Evolutionary conservation across 2,797 vertebrate species (phyloP).

Genomic region (Danio albolineatus): DNA sequence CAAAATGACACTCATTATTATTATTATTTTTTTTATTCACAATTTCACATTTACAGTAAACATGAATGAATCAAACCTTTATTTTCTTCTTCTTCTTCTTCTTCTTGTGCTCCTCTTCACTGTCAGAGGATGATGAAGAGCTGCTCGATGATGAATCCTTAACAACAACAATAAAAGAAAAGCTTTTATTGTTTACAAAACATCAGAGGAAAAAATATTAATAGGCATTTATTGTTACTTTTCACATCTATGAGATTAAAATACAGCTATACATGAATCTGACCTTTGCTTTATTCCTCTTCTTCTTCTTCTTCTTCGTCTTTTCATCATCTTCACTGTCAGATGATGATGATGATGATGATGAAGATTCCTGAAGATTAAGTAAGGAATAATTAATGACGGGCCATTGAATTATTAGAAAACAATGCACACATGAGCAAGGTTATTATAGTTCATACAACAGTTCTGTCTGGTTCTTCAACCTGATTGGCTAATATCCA

Average conservation of each 20-base stretch:
- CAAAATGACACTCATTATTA: no score
- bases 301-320: constrained; percentile 36
- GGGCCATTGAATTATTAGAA: no score
- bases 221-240: neutral
- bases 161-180: neutral
- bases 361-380: neutral
- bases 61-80: neutral
- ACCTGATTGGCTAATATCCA: no score
- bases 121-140: constrained; percentile 13
- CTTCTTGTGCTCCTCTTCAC: constrained; percentile 39
- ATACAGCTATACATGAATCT: neutral
- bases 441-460: no score
- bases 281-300: constrained; percentile 6
- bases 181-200: neutral
- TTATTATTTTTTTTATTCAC: no score
- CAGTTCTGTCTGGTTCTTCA: no score
- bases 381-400: no score
- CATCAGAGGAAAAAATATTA: neutral
- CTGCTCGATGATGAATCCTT: constrained; percentile 15
- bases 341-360: constrained; percentile 19
- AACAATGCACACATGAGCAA: no score
- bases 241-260: neutral
- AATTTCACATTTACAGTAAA: no score
- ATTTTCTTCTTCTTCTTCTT: constrained; percentile 39
- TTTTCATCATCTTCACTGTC: constrained; percentile 42